Evolutionary conservation across 2,113 vertebrate species (phyloP).

Genomic region (Odobenus rosmarus): DNA sequence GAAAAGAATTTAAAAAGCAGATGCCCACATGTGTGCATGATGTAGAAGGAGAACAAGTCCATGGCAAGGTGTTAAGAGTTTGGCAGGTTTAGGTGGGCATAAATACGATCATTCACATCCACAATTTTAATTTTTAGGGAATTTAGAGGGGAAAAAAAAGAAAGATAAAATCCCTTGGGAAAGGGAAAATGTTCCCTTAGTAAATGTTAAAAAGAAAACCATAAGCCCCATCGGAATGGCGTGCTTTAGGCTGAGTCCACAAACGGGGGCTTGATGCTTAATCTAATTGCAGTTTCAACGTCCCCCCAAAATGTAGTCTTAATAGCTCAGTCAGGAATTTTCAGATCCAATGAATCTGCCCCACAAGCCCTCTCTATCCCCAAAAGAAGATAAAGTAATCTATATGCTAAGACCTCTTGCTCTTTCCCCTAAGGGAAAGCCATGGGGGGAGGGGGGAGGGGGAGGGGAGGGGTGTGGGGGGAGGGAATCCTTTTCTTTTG

Average conservation of each 20-base stretch:
- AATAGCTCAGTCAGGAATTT: background rate
- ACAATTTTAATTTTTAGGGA: background rate
- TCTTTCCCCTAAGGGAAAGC: background rate
- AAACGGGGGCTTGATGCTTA: background rate
- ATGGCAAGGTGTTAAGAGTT: background rate
- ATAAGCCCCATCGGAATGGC: background rate
- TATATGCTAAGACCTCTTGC: background rate
- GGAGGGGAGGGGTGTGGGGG: too few relatives aligned
- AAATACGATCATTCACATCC: background rate
- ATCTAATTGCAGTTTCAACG: background rate
- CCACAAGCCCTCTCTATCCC: background rate
- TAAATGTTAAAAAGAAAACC: background rate
- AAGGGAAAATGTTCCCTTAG: background rate
- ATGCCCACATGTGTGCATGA: background rate
- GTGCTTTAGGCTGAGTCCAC: background rate
- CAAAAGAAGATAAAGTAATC: background rate
- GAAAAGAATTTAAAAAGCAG: background rate
- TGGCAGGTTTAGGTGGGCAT: accelerated
- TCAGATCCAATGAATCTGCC: background rate
- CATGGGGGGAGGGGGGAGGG: too few relatives aligned
- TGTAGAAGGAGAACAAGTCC: background rate
- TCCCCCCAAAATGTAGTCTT: background rate
- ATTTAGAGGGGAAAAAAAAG: background rate
- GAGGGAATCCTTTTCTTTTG: background rate
- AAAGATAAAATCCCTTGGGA: background rate